These are phyloP conservation scores for Heliconius melpomene DNA, from an alignment of 1,140 invertebrate species.

Conservation along the genomic window DNA sequence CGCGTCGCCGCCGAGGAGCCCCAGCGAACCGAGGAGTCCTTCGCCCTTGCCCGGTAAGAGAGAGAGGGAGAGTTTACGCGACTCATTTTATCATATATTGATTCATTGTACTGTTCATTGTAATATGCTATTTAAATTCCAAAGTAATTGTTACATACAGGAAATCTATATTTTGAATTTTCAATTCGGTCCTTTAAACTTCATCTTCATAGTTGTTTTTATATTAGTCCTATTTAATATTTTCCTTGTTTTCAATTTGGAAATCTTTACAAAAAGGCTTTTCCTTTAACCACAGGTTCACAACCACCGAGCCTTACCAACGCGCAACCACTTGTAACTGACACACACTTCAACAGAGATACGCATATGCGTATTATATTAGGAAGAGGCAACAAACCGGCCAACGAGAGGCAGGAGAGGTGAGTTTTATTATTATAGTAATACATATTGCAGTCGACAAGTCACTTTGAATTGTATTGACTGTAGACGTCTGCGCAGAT, in stretches of 20 bases:
- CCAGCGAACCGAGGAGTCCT: constrained; percentile 86
- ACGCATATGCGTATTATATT: constrained; percentile 95
- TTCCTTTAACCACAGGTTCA: constrained; percentile 44
- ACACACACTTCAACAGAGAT: constrained; percentile 90
- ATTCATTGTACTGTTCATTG: too few species aligned
- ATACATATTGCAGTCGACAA: not conserved
- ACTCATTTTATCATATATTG: too few species aligned
- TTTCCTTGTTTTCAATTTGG: too few species aligned
- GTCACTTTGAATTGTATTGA: not conserved
- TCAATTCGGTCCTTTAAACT: too few species aligned
- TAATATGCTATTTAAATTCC: too few species aligned
- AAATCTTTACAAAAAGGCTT: too few species aligned
- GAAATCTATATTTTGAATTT: too few species aligned
- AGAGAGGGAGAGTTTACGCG: too few species aligned
- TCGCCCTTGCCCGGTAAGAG: constrained; percentile 52
- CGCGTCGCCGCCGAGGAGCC: constrained; percentile 91
- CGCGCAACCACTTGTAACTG: constrained; percentile 58
- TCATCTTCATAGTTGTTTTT: too few species aligned
- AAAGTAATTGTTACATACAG: too few species aligned
- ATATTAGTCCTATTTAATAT: too few species aligned
- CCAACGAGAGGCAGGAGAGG: constrained; percentile 60
- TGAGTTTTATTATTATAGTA: constrained; percentile 21
- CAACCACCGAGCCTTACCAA: constrained; percentile 55
- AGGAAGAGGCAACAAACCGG: constrained; percentile 81
- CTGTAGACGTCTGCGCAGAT: not conserved